These are phyloP conservation scores for Hypomecis punctinalis DNA, from an alignment of 2,888 invertebrate genomes.

Conservation along the genomic window DNA sequence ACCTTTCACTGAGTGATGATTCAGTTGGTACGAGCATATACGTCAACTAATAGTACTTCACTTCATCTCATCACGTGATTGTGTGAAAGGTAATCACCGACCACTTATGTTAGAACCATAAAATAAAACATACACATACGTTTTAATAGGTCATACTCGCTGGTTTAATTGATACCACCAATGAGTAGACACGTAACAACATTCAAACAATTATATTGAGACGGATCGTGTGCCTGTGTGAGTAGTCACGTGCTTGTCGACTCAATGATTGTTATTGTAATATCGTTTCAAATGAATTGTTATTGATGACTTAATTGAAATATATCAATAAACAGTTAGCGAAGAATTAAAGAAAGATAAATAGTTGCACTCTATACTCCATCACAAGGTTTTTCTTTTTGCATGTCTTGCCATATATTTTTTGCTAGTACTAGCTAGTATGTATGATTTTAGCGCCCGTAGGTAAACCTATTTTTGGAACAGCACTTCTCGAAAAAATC, in stretches of 20 bases:
- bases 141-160: conserved; percentile 44
- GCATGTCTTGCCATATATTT: too few relatives aligned
- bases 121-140: conserved; percentile 10
- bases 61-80: conserved; percentile 60
- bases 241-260: conserved; percentile 48
- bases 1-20: conserved; percentile 45
- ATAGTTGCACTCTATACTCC: too few relatives aligned
- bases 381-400: too few relatives aligned
- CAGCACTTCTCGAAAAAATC: too few relatives aligned
- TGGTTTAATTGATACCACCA: conserved; percentile 39
- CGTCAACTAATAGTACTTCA: conserved; percentile 16
- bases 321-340: conserved; percentile 8
- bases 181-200: conserved; percentile 13
- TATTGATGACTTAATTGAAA: conserved; percentile 26
- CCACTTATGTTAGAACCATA: conserved; percentile 19
- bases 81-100: conserved; percentile 55
- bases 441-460: too few relatives aligned
- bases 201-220: conserved; percentile 21
- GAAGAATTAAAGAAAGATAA: not conserved
- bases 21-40: conserved; percentile 11
- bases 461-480: too few relatives aligned
- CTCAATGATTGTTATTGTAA: conserved; percentile 45
- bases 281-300: conserved; percentile 26
- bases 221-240: conserved; percentile 19
- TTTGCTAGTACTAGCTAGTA: too few relatives aligned